Evolutionary conservation across 2,888 invertebrate species (phyloP).

Genomic region (Brenthis daphne): DNA sequence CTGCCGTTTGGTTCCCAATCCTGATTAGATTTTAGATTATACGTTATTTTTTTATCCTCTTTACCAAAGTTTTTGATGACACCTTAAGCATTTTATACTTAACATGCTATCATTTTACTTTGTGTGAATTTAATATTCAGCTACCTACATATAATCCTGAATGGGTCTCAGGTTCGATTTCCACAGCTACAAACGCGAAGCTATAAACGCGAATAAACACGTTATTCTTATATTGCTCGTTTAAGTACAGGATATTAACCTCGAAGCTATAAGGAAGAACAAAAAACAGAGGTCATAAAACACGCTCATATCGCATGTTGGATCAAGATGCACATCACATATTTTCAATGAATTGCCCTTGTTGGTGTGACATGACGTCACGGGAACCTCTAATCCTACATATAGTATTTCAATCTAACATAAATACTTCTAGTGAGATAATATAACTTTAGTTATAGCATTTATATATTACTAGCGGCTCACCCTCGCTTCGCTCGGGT

Average conservation of each 20-base stretch:
- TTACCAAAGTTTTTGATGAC: too few species aligned
- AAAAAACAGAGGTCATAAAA: slow-evolving; percentile 31
- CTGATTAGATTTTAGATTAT: too few species aligned
- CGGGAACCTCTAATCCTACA: slow-evolving; percentile 14
- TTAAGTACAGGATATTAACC: slow-evolving; percentile 15
- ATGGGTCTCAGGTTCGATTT: too few species aligned
- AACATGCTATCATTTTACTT: not conserved
- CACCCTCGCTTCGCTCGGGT: too few species aligned
- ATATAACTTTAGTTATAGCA: too few species aligned
- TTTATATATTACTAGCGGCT: too few species aligned
- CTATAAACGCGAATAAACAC: not conserved
- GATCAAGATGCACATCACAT: slow-evolving; percentile 31
- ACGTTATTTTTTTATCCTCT: too few species aligned
- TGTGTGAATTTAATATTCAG: not conserved
- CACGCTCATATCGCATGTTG: slow-evolving; percentile 25
- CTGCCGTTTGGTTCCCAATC: too few species aligned
- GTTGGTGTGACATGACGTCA: slow-evolving; percentile 37
- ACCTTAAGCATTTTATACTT: too few species aligned
- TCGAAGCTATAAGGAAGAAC: slow-evolving; percentile 25
- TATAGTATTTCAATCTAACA: too few species aligned
- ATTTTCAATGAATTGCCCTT: slow-evolving; percentile 24
- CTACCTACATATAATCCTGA: too few species aligned
- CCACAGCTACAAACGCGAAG: not conserved
- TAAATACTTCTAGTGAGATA: too few species aligned
- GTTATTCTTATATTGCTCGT: not conserved